Percentiles rank a stretch among this genome's conserved stretches.
Evolutionary conservation across 92 coral and sea anemone genomes (phyloP).

Genomic region (Micromussa lordhowensis): DNA sequence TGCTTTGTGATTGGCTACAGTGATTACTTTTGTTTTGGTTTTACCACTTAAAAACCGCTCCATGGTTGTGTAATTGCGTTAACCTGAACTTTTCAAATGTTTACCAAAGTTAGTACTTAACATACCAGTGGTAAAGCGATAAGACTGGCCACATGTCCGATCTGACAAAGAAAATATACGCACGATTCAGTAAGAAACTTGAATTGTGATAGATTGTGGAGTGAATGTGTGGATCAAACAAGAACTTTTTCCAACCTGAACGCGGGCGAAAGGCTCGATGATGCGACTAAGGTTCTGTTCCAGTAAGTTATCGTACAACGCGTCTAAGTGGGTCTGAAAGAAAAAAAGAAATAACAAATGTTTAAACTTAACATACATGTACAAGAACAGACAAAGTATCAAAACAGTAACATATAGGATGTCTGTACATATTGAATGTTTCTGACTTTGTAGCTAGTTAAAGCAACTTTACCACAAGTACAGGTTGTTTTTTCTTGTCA

Average conservation of each 20-base stretch:
- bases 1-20: no score
- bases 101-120: background rate
- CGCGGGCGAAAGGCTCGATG: conserved; percentile 92
- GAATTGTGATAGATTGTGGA: background rate
- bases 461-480: no score
- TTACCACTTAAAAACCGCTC: no score
- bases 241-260: conserved; percentile 68
- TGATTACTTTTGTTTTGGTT: no score
- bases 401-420: background rate
- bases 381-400: background rate
- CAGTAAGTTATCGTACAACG: conserved; percentile 89
- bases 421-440: no score
- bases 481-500: no score
- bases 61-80: no score
- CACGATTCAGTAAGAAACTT: background rate
- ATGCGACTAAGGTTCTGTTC: conserved; percentile 92
- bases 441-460: no score
- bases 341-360: conserved; percentile 1
- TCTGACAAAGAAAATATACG: conserved; percentile 45
- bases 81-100: background rate
- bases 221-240: background rate
- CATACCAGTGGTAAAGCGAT: conserved; percentile 88
- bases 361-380: no score
- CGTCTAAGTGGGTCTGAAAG: conserved; percentile 90
- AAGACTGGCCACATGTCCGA: conserved; percentile 92